These are phyloP conservation scores for Margaritifera margaritifera DNA, from an alignment of 2,888 invertebrate genomes.

Conservation along the genomic window DNA sequence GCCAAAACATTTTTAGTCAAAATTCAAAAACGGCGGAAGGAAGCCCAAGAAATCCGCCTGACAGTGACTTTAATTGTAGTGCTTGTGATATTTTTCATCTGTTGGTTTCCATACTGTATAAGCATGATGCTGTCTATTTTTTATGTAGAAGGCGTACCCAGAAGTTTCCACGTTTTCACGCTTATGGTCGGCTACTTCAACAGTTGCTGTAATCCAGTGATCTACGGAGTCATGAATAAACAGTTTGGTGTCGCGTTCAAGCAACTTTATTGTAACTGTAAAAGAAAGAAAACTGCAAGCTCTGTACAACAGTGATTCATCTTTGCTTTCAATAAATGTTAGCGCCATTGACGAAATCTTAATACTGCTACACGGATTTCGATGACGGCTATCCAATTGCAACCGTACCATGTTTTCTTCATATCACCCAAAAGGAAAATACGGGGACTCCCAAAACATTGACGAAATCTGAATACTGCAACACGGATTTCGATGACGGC, in stretches of 20 bases:
- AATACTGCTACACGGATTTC: too few relatives aligned
- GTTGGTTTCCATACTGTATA: constrained; percentile 66
- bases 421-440: too few relatives aligned
- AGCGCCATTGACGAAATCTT: too few relatives aligned
- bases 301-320: too few relatives aligned
- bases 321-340: too few relatives aligned
- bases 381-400: too few relatives aligned
- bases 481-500: too few relatives aligned
- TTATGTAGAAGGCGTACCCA: constrained; percentile 25
- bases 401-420: too few relatives aligned
- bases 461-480: too few relatives aligned
- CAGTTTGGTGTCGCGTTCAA: constrained; percentile 54
- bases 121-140: constrained; percentile 62
- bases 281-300: neutral
- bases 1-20: too few relatives aligned
- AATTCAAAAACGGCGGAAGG: too few relatives aligned
- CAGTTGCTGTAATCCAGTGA: constrained; percentile 62
- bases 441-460: too few relatives aligned
- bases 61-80: constrained; percentile 55
- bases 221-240: constrained; percentile 65
- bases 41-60: constrained; percentile 49
- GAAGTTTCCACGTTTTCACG: constrained; percentile 55
- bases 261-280: constrained; percentile 23
- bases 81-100: constrained; percentile 59
- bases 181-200: constrained; percentile 64